Base-by-base conservation (phyloP, 2,888 invertebrate species). In the Plagiodera versicolora region DNA sequence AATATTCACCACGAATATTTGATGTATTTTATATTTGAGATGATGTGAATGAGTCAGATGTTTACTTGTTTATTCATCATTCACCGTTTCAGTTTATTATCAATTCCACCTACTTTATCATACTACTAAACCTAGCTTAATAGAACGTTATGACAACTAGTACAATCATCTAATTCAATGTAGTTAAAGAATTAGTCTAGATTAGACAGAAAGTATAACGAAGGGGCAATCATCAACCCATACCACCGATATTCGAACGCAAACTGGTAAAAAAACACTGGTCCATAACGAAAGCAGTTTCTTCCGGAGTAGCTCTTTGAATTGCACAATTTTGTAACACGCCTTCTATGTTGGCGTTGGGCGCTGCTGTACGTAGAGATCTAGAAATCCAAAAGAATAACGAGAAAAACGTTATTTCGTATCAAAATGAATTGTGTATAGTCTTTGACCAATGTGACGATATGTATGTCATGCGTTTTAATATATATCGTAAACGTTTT, bases 271-370 rank as follows among this genome's bases (percentile, higher is more conserved):
- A 56, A 1, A 60, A 64, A 44, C 71, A 71, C 39, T 62, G 61
- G 32, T 63, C 66, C 39, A 55, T 56, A 10, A 63, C 61, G 8
- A 56, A 57, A 53, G 70, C 67, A 0, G 68, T 66, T 24, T 63
- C 63, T 53, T 67, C 66, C 11, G 63, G 58, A 16, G 50, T 64
- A 6, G 8, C 51, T 30, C 58, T 65, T 20, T 60, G 28, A 1
- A 58, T n/a, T 9, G 65, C 60, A 45, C 70, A 70, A 39, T 53
- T 60, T 8, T 58, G 55, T 8, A 64, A 24, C 17, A 48, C n/a
- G 1, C 35, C 16, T 17, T 56, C 19, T 2, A 14, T 14, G 14
- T 39, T 39, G 11, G 14, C 14, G 14, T 39, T 39, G 2, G 39
- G 39, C 39, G 14, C 4, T 39, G 39, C 39, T 39, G 39, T 39